phyloP scores from a whole-genome alignment of 1,140 invertebrate genomes.

The Asobara japonica region DNA sequence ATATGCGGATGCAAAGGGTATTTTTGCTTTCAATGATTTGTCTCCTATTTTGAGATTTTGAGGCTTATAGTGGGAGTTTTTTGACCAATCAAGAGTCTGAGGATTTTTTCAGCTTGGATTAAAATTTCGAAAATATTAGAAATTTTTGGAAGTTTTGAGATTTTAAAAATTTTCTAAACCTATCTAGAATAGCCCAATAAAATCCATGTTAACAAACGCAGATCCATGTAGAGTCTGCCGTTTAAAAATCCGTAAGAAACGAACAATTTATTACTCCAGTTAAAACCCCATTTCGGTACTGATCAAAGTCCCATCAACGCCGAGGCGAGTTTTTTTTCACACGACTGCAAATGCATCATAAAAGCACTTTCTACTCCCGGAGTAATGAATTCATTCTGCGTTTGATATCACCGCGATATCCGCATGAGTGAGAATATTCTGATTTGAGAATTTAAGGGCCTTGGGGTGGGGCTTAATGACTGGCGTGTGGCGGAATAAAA shows the following conservation, averaged over 20 bases:
- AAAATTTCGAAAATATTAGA: too few species aligned
- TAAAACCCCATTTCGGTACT: conserved; percentile 8
- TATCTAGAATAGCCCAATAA: too few species aligned
- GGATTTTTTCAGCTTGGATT: neutral
- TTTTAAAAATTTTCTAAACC: too few species aligned
- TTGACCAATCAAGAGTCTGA: neutral
- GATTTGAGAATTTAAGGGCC: neutral
- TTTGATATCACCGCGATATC: conserved; percentile 6
- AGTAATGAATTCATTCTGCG: neutral
- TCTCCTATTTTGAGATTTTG: neutral
- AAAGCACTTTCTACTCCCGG: neutral
- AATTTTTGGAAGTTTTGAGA: too few species aligned
- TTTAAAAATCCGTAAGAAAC: neutral
- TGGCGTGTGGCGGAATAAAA: neutral
- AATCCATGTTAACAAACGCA: too few species aligned
- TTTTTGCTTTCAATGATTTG: too few species aligned
- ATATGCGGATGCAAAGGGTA: too few species aligned
- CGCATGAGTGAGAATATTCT: neutral
- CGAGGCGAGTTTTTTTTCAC: neutral
- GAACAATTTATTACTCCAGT: neutral
- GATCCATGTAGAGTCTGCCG: neutral
- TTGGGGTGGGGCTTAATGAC: neutral
- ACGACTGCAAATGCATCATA: conserved; percentile 10
- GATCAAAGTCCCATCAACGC: neutral
- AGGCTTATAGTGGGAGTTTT: neutral